Evolutionary conservation across 2,888 invertebrate species (phyloP), one percentile per base, ranked within the genome.

Genomic region (Acleris holmiana): DNA sequence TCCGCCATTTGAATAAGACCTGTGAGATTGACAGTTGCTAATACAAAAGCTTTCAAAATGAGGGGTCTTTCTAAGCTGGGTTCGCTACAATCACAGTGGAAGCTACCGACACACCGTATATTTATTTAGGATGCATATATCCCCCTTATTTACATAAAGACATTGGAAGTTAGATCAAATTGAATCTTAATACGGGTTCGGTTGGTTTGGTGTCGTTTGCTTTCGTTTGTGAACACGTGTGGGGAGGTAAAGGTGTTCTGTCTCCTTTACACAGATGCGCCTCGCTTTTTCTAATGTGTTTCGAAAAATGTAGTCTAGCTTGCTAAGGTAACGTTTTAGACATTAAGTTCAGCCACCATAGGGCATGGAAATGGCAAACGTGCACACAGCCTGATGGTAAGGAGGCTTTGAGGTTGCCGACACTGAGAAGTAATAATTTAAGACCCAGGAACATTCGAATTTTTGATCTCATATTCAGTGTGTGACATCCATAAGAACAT

Each of bases 111-210:
- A 86, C 83, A 81, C 84, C 78, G 85, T 85, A 80, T 88, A 86
- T 91, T 91, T 91, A 79, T 85, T 90, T 89, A 90, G 90, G 91
- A 86, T 86, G 82, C 84, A 40, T 59, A 55, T 41, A 85, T 81
- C 86, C 86, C 85, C 83, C 77, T 76, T 85, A 88, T 88, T 89
- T 89, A 86, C 85, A 85, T 84, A 81, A 70, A 47, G 67, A 58
- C 44, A 29, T 47, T 21, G 40, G 53, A 54, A 49, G 67, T 68
- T 75, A 76, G 65, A 70, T 73, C 69, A 86, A 83, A 83, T 78
- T 68, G 77, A 70, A 74, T 83, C 78, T 71, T 85, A 84, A 82
- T 67, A 67, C 62, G 44, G 2, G 51, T 55, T 4, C 3, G 15
- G 40, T 81, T 82, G 67, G 78, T 73, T 78, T 74, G 68, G 79